Conservation (phyloP, 2,797 vertebrate genomes). For the Sarcophilus harrisii region DNA sequence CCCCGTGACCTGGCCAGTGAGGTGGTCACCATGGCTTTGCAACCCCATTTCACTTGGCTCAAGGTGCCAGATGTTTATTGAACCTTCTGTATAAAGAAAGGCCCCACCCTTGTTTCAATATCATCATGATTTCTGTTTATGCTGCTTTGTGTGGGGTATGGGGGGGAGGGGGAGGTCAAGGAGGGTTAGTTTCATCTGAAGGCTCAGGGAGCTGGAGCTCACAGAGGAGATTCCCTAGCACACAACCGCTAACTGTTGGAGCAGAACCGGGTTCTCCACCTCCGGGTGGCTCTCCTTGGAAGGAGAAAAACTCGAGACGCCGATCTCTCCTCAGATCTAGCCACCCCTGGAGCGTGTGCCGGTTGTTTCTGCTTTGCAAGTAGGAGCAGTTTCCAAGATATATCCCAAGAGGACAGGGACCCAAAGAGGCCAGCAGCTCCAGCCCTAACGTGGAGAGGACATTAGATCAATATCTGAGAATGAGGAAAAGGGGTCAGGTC, state of each 20-base stretch:
- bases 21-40: neutral
- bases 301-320: too few relatives aligned
- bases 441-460: neutral
- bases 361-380: neutral
- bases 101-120: neutral
- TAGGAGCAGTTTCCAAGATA: neutral
- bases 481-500: neutral
- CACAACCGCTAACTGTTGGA: neutral
- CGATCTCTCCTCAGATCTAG: too few relatives aligned
- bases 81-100: neutral
- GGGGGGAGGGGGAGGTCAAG: neutral
- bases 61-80: neutral
- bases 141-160: neutral
- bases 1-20: too few relatives aligned
- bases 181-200: neutral
- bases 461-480: neutral
- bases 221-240: neutral
- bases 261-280: neutral
- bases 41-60: neutral
- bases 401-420: neutral
- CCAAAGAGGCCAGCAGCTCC: neutral
- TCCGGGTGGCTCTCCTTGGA: neutral
- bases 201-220: neutral
- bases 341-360: too few relatives aligned
- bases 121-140: neutral